These are phyloP conservation scores for Bambusicola thoracicus DNA, from an alignment of 2,113 vertebrate species.

Conservation along the genomic window DNA sequence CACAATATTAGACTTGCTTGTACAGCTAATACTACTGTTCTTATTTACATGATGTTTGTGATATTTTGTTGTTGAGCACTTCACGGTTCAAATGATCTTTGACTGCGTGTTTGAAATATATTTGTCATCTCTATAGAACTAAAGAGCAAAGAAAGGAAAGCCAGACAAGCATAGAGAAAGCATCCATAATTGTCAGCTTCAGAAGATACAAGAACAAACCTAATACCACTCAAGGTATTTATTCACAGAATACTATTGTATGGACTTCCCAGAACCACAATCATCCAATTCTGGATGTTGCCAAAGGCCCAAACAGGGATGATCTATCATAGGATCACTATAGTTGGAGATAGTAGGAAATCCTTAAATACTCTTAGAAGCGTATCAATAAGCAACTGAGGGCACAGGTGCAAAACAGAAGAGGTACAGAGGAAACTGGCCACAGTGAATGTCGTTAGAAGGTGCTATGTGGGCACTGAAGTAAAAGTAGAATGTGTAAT, in stretches of 20 bases:
- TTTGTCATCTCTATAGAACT: background rate
- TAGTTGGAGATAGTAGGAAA: background rate
- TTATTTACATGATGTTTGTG: background rate
- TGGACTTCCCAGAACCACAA: background rate
- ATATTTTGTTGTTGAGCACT: background rate
- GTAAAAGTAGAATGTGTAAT: background rate
- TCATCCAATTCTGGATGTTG: background rate
- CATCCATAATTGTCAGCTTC: background rate
- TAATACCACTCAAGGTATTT: background rate
- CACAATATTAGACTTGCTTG: background rate
- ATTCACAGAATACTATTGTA: background rate
- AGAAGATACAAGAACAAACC: background rate
- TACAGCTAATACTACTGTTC: background rate
- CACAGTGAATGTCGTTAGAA: background rate
- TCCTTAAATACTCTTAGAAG: background rate
- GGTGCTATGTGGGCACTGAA: background rate
- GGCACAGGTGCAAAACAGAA: background rate
- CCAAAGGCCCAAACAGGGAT: background rate
- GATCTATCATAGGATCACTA: background rate
- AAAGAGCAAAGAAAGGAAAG: conserved; percentile 9
- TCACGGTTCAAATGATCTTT: background rate
- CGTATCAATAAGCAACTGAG: background rate
- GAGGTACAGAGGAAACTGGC: background rate
- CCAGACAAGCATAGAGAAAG: background rate
- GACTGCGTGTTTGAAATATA: background rate